phyloP scores from a whole-genome alignment of 2,797 vertebrate species.

The Leptoclinus maculatus region DNA sequence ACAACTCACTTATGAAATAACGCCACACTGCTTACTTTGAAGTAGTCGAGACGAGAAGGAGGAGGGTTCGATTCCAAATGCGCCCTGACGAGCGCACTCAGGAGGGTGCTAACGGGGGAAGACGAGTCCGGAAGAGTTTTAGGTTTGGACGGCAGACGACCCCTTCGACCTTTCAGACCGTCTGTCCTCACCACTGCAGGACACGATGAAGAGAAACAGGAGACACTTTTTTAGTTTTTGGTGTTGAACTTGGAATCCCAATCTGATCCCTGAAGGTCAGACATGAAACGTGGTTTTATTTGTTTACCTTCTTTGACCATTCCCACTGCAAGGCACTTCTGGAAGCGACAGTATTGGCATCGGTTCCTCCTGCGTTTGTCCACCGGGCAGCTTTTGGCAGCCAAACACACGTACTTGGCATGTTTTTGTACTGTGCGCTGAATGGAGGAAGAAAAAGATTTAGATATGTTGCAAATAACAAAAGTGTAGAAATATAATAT shows the following conservation, averaged over 20 bases:
- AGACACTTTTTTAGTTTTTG: background rate
- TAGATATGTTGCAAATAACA: background rate
- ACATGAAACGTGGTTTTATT: background rate
- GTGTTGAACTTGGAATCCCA: background rate
- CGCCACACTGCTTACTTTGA: constrained; percentile 85
- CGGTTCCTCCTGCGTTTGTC: constrained; percentile 96
- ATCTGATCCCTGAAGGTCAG: background rate
- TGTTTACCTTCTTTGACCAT: constrained; percentile 96
- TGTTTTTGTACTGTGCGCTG: constrained; percentile 98
- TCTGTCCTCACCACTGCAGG: constrained; percentile 94
- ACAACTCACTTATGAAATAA: background rate
- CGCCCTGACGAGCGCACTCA: constrained; percentile 92
- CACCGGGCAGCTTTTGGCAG: constrained; percentile 95
- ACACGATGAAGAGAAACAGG: background rate
- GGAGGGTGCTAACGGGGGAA: constrained; percentile 87
- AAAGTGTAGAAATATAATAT: background rate
- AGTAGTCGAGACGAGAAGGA: constrained; percentile 92
- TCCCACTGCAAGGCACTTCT: constrained; percentile 96
- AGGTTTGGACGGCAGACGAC: constrained; percentile 95
- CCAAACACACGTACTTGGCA: constrained; percentile 95
- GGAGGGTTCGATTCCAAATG: constrained; percentile 95
- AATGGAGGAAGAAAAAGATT: constrained; percentile 22
- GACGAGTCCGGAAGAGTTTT: constrained; percentile 89
- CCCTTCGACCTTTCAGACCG: constrained; percentile 93
- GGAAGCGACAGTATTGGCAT: constrained; percentile 97